Percentiles rank a stretch among this genome's conserved stretches.
Conservation (phyloP, 2,797 vertebrate species). For the Onychomys arenicola region DNA sequence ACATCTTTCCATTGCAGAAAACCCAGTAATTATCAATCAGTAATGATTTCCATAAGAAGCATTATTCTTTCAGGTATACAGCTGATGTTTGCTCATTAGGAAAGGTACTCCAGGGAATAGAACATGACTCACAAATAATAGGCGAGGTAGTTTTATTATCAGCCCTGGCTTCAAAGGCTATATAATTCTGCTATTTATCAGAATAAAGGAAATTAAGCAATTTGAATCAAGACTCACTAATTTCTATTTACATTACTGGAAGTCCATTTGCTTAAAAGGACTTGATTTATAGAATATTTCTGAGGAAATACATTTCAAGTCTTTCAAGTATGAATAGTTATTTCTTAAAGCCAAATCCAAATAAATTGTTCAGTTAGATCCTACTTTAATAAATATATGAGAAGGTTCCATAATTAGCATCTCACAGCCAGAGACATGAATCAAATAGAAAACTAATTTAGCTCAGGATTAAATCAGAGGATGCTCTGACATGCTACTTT, state of each 20-base stretch:
- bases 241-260: conserved; percentile 55
- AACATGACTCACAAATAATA: conserved; percentile 70
- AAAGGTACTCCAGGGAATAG: conserved; percentile 70
- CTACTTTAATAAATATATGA: conserved; percentile 60
- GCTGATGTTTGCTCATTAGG: conserved; percentile 83
- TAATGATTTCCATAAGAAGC: conserved; percentile 78
- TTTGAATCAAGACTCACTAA: conserved; percentile 68
- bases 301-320: conserved; percentile 61
- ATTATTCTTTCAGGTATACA: conserved; percentile 70
- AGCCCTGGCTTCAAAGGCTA: conserved; percentile 72
- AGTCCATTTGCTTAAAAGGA: conserved; percentile 37
- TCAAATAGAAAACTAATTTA: conserved; percentile 70
- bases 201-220: conserved; percentile 77
- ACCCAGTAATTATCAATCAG: conserved; percentile 70
- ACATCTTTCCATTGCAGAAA: conserved; percentile 51
- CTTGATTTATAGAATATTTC: conserved; percentile 67
- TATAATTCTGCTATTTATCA: conserved; percentile 67
- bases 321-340: conserved; percentile 53
- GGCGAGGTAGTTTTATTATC: conserved; percentile 78
- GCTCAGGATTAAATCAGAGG: conserved; percentile 40
- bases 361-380: conserved; percentile 57
- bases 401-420: conserved; percentile 70
- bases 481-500: conserved; percentile 42
- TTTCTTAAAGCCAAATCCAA: conserved; percentile 63
- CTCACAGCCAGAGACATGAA: conserved; percentile 66